Evolutionary conservation across 2,113 vertebrate species (phyloP).

Genomic region (Ursus arctos): DNA sequence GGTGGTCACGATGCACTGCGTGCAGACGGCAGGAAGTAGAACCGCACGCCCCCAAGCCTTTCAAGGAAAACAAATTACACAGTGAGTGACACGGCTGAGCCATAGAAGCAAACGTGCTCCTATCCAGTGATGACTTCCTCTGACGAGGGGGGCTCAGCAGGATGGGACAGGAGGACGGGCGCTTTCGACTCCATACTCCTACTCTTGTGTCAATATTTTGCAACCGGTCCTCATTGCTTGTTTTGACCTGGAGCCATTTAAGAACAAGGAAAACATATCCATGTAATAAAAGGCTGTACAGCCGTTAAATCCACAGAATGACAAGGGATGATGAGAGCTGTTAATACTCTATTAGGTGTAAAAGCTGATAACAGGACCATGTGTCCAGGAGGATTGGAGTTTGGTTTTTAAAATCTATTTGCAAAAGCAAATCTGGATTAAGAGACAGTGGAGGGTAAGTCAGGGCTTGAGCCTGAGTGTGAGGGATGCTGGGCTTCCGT

Average conservation of each 20-base stretch:
- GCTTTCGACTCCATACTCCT: neutral
- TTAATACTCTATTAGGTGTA: constrained; percentile 51
- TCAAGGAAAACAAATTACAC: neutral
- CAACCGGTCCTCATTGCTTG: constrained; percentile 3
- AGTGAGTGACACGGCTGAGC: neutral
- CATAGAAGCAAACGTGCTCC: neutral
- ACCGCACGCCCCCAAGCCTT: neutral
- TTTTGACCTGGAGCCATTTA: neutral
- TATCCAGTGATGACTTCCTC: neutral
- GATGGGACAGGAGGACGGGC: neutral
- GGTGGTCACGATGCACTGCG: neutral
- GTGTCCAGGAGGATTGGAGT: neutral
- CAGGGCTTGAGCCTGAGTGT: neutral
- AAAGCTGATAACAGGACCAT: constrained; percentile 36
- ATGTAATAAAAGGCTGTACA: constrained; percentile 47
- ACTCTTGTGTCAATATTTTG: constrained; percentile 54
- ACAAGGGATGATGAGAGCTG: constrained; percentile 39
- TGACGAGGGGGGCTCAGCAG: neutral
- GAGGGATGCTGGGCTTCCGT: neutral
- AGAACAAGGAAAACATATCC: constrained; percentile 68
- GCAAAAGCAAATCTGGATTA: neutral
- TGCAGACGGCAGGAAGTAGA: neutral
- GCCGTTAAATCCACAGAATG: constrained; percentile 53
- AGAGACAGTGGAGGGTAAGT: neutral
- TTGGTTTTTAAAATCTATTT: constrained; percentile 1